Percentiles rank a stretch among this genome's conserved stretches.
Evolutionary conservation across 1,140 invertebrate species (phyloP).

Genomic region (Zaprionus vittiger): DNA sequence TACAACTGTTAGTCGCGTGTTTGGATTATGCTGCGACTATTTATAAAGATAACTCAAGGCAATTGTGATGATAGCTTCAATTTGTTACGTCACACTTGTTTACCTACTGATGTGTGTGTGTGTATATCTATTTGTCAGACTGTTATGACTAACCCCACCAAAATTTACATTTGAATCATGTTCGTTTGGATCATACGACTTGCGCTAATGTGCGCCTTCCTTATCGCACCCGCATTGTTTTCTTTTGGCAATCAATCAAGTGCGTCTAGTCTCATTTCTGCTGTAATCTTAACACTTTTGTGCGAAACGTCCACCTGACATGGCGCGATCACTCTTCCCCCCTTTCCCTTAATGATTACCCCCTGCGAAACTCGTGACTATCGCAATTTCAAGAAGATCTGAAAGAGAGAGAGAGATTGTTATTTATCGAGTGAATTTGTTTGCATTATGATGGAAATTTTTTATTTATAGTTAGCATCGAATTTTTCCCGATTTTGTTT

Average conservation of each 20-base stretch:
- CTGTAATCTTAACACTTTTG: constrained; percentile 38
- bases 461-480: constrained; percentile 4
- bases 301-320: constrained; percentile 39
- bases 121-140: not conserved
- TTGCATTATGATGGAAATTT: not conserved
- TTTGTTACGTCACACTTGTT: constrained; percentile 37
- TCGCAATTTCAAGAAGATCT: not conserved
- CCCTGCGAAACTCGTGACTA: not conserved
- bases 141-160: constrained; percentile 26
- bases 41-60: constrained; percentile 31
- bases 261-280: not conserved
- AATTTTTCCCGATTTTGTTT: not conserved
- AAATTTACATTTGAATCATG: constrained; percentile 26
- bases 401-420: not conserved
- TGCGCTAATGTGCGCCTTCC: constrained; percentile 5
- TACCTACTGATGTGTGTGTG: not conserved
- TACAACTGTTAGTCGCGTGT: not conserved
- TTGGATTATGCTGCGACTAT: constrained; percentile 1
- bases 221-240: constrained; percentile 12
- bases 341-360: not conserved
- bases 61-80: constrained; percentile 9
- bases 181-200: constrained; percentile 22
- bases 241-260: constrained; percentile 16
- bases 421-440: not conserved
- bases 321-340: not conserved